Percentiles rank a stretch among this genome's conserved stretches.
Conservation (phyloP, 2,113 vertebrate genomes). For the Tychaedon coryphoeus region DNA sequence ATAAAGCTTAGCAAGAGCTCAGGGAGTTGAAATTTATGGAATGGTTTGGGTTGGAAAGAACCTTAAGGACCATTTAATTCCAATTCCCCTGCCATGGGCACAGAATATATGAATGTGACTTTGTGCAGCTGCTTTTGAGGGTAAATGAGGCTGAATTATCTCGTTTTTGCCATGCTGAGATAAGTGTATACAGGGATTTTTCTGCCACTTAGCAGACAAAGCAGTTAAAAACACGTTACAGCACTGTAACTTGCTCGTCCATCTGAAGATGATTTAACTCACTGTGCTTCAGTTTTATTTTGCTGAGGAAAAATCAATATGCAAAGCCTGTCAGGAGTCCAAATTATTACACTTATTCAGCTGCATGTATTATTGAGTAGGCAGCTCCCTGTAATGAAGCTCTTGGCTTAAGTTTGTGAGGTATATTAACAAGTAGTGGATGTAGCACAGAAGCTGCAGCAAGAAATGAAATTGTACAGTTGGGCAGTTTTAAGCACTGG, state of each 20-base stretch:
- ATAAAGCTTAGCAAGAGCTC: not conserved
- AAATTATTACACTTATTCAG: conserved; percentile 30
- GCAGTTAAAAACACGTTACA: not conserved
- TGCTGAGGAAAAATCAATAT: conserved; percentile 62
- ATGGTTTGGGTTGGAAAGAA: not conserved
- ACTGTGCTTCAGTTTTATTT: conserved; percentile 10
- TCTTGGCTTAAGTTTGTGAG: conserved; percentile 35
- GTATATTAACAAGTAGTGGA: conserved; percentile 8
- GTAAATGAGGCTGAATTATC: not conserved
- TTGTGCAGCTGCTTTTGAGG: not conserved
- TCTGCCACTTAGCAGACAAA: not conserved
- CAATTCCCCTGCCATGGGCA: not conserved
- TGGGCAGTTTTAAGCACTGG: not conserved
- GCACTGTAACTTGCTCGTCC: not conserved
- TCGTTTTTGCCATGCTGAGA: not conserved
- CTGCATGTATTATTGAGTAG: conserved; percentile 52
- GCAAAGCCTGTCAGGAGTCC: conserved; percentile 26
- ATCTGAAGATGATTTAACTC: conserved; percentile 32
- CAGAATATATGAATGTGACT: not conserved
- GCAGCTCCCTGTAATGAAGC: conserved; percentile 36
- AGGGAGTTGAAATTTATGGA: not conserved
- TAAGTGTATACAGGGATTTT: not conserved
- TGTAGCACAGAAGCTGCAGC: not conserved
- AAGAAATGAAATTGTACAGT: not conserved
- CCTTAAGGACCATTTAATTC: not conserved